Percentiles rank a stretch among this genome's conserved stretches.
These are phyloP conservation scores for Heptranchias perlo DNA, from an alignment of 2,113 vertebrate genomes.

Conservation along the genomic window DNA sequence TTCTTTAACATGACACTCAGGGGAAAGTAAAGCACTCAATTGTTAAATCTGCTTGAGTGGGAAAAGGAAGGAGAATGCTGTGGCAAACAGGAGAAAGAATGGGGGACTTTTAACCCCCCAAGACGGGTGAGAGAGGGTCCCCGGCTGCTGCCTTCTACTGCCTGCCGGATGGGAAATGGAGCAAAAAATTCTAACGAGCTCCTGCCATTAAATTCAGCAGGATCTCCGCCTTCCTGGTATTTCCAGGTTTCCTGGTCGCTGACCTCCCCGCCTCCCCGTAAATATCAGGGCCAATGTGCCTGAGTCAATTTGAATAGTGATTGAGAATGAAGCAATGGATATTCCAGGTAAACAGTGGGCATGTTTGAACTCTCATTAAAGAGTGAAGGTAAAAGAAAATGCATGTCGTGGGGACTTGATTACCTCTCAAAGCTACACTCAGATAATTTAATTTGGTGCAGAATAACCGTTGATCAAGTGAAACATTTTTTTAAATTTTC, in stretches of 20 bases:
- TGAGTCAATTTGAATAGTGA: neutral
- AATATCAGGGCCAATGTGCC: too few species aligned
- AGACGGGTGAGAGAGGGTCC: too few species aligned
- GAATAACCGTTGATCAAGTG: slow-evolving; percentile 3
- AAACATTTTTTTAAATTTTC: neutral
- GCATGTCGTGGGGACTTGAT: neutral
- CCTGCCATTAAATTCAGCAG: too few species aligned
- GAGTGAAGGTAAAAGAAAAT: neutral
- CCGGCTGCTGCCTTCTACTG: too few species aligned
- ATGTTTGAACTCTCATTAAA: neutral
- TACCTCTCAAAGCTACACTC: neutral
- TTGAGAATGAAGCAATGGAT: neutral
- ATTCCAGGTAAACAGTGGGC: slow-evolving; percentile 1
- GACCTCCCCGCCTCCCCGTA: too few species aligned
- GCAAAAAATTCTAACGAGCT: too few species aligned
- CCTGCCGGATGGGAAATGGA: too few species aligned
- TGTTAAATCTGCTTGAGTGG: neutral
- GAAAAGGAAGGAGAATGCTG: neutral
- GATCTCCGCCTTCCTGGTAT: too few species aligned
- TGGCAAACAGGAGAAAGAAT: neutral
- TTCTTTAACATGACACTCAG: neutral
- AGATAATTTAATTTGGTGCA: slow-evolving; percentile 7
- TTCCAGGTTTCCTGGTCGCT: too few species aligned
- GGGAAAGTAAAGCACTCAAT: neutral
- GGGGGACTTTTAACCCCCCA: too few species aligned